Evolutionary conservation across 2,113 vertebrate species (phyloP).

Genomic region (Vulpes ferrilata): DNA sequence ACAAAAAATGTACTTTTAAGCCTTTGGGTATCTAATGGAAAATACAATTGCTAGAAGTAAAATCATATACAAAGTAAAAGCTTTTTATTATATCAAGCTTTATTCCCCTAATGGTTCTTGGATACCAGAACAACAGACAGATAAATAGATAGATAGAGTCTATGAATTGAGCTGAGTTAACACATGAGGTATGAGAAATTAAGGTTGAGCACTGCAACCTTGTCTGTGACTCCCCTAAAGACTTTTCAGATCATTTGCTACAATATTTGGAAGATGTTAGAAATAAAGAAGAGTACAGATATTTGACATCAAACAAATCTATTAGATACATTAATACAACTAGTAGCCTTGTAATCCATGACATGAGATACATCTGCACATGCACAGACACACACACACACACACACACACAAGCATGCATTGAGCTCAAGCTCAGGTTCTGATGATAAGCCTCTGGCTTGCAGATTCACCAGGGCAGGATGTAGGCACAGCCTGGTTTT

Average conservation of each 20-base stretch:
- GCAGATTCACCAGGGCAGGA: neutral
- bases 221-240: neutral
- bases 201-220: neutral
- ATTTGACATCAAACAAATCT: neutral
- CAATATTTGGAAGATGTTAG: neutral
- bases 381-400: neutral
- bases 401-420: neutral
- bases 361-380: neutral
- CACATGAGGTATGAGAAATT: neutral
- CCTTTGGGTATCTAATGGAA: neutral
- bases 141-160: neutral
- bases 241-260: neutral
- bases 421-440: neutral
- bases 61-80: neutral
- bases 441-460: neutral
- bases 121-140: neutral
- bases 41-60: conserved; percentile 21
- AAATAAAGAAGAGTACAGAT: neutral
- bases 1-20: conserved; percentile 25
- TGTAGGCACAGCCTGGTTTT: neutral
- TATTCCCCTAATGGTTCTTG: neutral
- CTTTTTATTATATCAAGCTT: neutral
- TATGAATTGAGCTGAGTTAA: neutral
- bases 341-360: neutral
- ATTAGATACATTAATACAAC: neutral